Percentiles rank a stretch among this genome's conserved stretches.
These are phyloP conservation scores for Palaemon carinicauda DNA, from an alignment of 1,140 invertebrate species.

Conservation along the genomic window DNA sequence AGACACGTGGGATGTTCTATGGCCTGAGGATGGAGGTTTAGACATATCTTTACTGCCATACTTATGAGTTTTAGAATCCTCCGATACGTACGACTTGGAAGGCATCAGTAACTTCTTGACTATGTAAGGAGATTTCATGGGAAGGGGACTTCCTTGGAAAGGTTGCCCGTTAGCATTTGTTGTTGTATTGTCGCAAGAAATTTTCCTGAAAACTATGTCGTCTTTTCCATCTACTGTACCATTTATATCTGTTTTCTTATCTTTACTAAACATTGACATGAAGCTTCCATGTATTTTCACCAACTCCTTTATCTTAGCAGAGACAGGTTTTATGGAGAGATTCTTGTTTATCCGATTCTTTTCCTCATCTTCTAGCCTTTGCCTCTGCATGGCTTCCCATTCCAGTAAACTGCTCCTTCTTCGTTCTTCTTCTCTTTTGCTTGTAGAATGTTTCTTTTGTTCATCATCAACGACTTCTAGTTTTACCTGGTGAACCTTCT, in stretches of 20 bases:
- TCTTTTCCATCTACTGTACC: conserved; percentile 56
- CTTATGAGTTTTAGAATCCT: neutral
- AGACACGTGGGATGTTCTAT: neutral
- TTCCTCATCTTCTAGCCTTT: conserved; percentile 57
- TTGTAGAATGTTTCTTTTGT: neutral
- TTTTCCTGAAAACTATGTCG: conserved; percentile 53
- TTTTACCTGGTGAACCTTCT: conserved; percentile 23
- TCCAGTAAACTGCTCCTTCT: conserved; percentile 39
- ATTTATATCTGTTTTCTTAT: conserved; percentile 55
- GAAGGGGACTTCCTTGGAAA: neutral
- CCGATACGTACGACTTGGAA: neutral
- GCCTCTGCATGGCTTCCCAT: conserved; percentile 56
- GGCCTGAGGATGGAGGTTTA: conserved; percentile 15
- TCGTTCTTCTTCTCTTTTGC: neutral
- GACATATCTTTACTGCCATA: conserved; percentile 8
- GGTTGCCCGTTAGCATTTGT: neutral
- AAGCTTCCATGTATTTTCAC: conserved; percentile 56
- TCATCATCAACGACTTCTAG: conserved; percentile 41
- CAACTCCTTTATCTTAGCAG: conserved; percentile 56
- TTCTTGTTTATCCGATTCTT: conserved; percentile 55
- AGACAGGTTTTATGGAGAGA: conserved; percentile 52
- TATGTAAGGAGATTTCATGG: conserved; percentile 57
- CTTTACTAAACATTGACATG: conserved; percentile 52
- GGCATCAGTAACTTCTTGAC: conserved; percentile 52
- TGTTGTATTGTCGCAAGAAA: conserved; percentile 1